Evolutionary conservation across 2,797 vertebrate species (phyloP).

Genomic region (Scolopax rusticola): DNA sequence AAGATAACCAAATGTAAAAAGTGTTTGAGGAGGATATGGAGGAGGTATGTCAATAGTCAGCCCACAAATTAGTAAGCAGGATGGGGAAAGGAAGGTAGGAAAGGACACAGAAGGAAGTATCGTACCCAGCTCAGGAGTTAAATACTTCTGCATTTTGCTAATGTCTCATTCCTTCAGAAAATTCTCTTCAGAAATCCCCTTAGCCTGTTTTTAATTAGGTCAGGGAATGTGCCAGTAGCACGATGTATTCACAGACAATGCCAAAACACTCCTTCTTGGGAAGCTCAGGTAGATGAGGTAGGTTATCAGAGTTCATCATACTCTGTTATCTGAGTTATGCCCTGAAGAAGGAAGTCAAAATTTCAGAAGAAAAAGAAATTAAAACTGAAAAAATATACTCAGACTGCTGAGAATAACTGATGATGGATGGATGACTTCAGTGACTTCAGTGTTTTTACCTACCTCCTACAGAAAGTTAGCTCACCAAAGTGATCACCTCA

Average conservation of each 20-base stretch:
- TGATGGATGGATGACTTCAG: background rate
- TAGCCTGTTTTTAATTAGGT: background rate
- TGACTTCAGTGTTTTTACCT: background rate
- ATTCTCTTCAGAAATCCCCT: background rate
- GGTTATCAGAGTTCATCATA: background rate
- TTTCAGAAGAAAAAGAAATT: background rate
- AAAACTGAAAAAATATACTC: background rate
- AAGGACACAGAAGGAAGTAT: background rate
- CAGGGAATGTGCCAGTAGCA: background rate
- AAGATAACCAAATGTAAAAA: background rate
- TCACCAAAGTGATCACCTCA: background rate
- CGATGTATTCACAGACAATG: background rate
- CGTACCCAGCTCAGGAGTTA: background rate
- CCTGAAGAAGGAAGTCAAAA: background rate
- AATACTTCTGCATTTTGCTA: background rate
- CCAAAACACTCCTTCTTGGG: background rate
- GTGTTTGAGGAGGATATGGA: background rate
- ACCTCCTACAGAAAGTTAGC: background rate
- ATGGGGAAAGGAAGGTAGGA: background rate
- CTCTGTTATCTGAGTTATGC: background rate
- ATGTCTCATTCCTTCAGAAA: constrained; percentile 24
- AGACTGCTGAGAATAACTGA: background rate
- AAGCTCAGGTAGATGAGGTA: background rate
- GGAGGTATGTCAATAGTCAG: background rate
- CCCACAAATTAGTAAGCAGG: background rate